Evolutionary conservation across 2,888 invertebrate species (phyloP).

Genomic region (Gibbula magus): DNA sequence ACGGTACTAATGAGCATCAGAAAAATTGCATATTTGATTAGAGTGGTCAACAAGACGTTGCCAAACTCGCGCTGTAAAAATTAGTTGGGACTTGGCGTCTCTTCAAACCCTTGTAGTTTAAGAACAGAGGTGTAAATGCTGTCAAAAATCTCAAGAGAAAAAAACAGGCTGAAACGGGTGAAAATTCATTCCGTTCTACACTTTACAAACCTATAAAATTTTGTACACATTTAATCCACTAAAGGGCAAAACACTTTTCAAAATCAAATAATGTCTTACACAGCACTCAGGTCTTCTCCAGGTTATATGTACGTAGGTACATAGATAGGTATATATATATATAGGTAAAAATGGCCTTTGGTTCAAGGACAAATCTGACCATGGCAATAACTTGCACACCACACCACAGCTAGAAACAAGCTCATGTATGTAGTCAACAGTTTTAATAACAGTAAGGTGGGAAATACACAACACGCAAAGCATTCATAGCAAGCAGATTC

Average conservation of each 20-base stretch:
- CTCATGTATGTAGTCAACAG: constrained; percentile 1
- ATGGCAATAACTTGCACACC: neutral
- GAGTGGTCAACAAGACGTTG: neutral
- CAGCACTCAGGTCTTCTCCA: neutral
- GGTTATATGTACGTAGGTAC: neutral
- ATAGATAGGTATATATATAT: constrained; percentile 6
- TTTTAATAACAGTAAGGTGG: constrained; percentile 8
- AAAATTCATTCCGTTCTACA: constrained; percentile 20
- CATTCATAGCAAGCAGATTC: constrained; percentile 26
- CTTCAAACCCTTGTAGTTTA: neutral
- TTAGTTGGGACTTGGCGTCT: neutral
- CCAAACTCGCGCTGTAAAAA: neutral
- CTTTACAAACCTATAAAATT: constrained; percentile 14
- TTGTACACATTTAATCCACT: constrained; percentile 7
- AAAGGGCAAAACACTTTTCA: constrained; percentile 15
- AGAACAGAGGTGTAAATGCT: constrained; percentile 12
- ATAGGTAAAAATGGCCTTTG: constrained; percentile 6
- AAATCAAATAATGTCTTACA: constrained; percentile 6
- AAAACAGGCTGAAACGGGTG: neutral
- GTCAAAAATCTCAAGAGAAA: constrained; percentile 7
- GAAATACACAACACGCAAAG: constrained; percentile 33
- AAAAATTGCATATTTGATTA: constrained; percentile 19
- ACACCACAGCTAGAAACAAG: neutral
- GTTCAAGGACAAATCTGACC: neutral
- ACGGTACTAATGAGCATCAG: constrained; percentile 3